Evolutionary conservation across 37 sponge, comb jelly and placozoan genomes (phyloP).

Genomic region (Mnemiopsis leidyi): DNA sequence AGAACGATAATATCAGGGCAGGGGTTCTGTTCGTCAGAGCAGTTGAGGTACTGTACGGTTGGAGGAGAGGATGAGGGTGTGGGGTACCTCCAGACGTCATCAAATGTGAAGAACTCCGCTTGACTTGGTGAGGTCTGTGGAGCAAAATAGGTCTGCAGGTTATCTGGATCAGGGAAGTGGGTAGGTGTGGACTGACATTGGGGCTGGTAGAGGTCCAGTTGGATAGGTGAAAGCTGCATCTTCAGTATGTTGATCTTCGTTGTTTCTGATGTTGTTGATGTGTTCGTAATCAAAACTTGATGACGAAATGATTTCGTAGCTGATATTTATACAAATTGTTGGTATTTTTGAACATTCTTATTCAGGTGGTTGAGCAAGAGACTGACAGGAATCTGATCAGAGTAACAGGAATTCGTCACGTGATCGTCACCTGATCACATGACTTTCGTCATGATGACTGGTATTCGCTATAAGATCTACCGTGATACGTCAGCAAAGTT

Average conservation of each 20-base stretch:
- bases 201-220: background rate
- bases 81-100: background rate
- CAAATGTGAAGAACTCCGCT: slow-evolving; percentile 25
- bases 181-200: background rate
- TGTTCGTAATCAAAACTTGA: background rate
- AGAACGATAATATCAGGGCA: background rate
- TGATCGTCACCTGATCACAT: background rate
- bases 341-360: background rate
- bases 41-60: background rate
- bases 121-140: background rate
- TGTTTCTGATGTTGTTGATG: background rate
- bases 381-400: background rate
- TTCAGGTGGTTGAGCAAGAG: background rate
- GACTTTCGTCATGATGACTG: background rate
- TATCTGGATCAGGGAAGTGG: background rate
- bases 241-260: background rate
- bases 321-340: background rate
- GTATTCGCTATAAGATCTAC: background rate
- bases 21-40: background rate
- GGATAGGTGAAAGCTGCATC: background rate
- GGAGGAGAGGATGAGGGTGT: background rate
- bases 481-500: no score
- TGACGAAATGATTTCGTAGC: background rate
- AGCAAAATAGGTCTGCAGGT: background rate
- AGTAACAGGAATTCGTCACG: background rate